Conservation (phyloP, 2,113 vertebrate genomes). For the Anguilla rostrata region DNA sequence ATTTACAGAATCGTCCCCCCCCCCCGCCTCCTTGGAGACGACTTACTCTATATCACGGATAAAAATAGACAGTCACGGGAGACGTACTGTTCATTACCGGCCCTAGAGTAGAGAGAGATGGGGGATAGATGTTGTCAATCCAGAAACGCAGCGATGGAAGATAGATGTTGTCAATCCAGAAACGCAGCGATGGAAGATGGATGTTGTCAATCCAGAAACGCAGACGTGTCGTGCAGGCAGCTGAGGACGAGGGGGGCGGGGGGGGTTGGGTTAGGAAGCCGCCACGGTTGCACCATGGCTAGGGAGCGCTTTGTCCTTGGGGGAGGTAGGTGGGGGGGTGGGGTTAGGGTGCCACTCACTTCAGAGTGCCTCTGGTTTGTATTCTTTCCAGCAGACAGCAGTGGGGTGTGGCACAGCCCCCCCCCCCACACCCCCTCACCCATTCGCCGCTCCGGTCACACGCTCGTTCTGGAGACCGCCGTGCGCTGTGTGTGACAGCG, state of each 20-base stretch:
- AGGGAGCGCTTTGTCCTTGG: slow-evolving; percentile 58
- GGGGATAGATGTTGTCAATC: slow-evolving; percentile 26
- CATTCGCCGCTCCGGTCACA: not conserved
- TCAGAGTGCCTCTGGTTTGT: not conserved
- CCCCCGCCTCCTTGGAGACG: slow-evolving; percentile 58
- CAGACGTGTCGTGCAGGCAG: not conserved
- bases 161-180: slow-evolving; percentile 25
- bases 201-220: slow-evolving; percentile 25
- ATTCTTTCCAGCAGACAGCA: not conserved
- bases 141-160: slow-evolving; percentile 17
- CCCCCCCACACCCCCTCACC: too few species aligned
- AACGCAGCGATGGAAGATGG: slow-evolving; percentile 26
- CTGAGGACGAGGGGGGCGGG: slow-evolving; percentile 33
- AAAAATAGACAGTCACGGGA: slow-evolving; percentile 63
- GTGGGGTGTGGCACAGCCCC: not conserved
- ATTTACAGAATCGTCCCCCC: slow-evolving; percentile 38
- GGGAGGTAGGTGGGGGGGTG: slow-evolving; percentile 59
- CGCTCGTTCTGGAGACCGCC: slow-evolving; percentile 41
- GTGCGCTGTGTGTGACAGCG: slow-evolving; percentile 33
- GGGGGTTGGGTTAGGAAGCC: slow-evolving; percentile 24
- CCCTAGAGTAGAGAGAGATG: slow-evolving; percentile 50
- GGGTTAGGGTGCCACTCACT: slow-evolving; percentile 41
- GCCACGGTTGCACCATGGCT: slow-evolving; percentile 42
- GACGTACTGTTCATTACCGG: slow-evolving; percentile 42
- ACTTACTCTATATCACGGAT: slow-evolving; percentile 64